These are phyloP conservation scores for Lethocerus indicus DNA, from an alignment of 1,140 invertebrate genomes.

Conservation along the genomic window DNA sequence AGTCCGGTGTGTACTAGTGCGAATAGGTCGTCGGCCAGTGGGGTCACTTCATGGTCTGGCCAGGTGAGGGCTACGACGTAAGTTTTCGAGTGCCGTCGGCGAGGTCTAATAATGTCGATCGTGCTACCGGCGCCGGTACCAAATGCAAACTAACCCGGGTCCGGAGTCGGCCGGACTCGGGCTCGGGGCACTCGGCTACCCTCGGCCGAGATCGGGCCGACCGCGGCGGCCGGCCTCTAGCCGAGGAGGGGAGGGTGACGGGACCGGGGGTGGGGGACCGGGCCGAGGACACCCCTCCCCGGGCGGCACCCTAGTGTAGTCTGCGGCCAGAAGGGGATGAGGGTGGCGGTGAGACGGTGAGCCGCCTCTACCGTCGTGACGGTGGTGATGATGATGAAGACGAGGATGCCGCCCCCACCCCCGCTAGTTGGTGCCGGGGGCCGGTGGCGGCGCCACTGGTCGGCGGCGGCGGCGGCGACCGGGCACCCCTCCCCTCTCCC, in stretches of 20 bases:
- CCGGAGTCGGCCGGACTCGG: constrained; percentile 4
- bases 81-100: not conserved
- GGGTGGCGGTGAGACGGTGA: too few relatives aligned
- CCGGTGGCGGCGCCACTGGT: too few relatives aligned
- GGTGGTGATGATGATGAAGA: too few relatives aligned
- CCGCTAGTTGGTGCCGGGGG: too few relatives aligned
- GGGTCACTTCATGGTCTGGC: not conserved
- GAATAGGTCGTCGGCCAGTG: too few relatives aligned
- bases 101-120: not conserved
- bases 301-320: not conserved
- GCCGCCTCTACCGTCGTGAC: too few relatives aligned
- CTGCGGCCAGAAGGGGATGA: too few relatives aligned
- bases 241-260: too few relatives aligned
- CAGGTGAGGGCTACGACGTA: not conserved
- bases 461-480: not conserved
- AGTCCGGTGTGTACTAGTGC: too few relatives aligned
- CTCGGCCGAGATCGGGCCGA: constrained; percentile 9
- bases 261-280: constrained; percentile 2
- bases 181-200: not conserved
- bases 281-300: not conserved
- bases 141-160: not conserved
- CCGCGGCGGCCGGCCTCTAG: constrained; percentile 4
- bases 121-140: not conserved
- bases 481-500: constrained; percentile 6
- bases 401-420: too few relatives aligned